Evolutionary conservation across 2,888 invertebrate genomes (phyloP).

Genomic region (Acanthoscelides obtectus): DNA sequence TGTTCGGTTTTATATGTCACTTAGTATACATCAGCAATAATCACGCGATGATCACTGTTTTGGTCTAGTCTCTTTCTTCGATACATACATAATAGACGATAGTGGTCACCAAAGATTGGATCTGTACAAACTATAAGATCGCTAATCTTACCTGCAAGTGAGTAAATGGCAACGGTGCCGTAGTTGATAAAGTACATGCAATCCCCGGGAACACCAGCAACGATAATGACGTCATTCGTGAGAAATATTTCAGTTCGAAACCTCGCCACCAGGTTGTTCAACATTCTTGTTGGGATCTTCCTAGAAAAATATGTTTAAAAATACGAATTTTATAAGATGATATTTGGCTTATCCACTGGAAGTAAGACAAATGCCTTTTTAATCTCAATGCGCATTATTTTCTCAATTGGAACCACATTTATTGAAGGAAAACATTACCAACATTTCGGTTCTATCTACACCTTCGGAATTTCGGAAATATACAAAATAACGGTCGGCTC

Average conservation of each 20-base stretch:
- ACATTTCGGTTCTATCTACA: too few species aligned
- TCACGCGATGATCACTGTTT: too few species aligned
- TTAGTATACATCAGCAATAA: too few species aligned
- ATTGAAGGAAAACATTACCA: not conserved
- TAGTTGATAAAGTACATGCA: slow-evolving; percentile 16
- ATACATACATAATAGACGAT: too few species aligned
- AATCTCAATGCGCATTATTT: too few species aligned
- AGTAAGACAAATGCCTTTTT: not conserved
- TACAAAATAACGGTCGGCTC: too few species aligned
- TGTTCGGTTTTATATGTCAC: too few species aligned
- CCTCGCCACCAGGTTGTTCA: not conserved
- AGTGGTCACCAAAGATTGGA: too few species aligned
- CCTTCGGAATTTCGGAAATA: too few species aligned
- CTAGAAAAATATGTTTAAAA: not conserved
- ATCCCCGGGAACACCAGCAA: slow-evolving; percentile 2
- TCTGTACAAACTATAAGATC: too few species aligned
- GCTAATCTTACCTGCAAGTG: slow-evolving; percentile 23
- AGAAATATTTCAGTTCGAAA: not conserved
- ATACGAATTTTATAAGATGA: not conserved
- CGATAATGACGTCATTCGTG: slow-evolving; percentile 10
- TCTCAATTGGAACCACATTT: not conserved
- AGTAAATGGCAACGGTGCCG: slow-evolving; percentile 35
- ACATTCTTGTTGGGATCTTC: not conserved
- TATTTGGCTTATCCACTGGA: too few species aligned
- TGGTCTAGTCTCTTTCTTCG: too few species aligned